phyloP scores from a whole-genome alignment of 2,797 vertebrate genomes.

The Heliangelus exortis region DNA sequence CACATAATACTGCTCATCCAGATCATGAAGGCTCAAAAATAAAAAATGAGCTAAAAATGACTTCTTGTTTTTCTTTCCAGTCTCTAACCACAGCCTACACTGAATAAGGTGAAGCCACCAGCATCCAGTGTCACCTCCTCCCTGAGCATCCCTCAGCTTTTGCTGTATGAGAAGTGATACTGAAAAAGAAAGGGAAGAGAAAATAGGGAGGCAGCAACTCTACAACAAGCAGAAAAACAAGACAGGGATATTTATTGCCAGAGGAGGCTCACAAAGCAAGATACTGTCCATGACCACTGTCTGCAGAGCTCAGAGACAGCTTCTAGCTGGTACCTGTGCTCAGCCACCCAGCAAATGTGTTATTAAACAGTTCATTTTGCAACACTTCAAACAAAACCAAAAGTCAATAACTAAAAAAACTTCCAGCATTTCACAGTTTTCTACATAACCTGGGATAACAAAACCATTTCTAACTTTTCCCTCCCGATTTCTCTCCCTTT shows the following conservation, averaged over 20 bases:
- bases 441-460: not conserved
- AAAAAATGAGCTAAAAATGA: not conserved
- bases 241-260: not conserved
- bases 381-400: not conserved
- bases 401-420: not conserved
- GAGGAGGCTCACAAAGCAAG: not conserved
- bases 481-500: not conserved
- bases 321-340: not conserved
- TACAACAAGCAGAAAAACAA: not conserved
- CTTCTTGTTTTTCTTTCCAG: not conserved
- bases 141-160: not conserved
- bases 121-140: not conserved
- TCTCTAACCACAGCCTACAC: not conserved
- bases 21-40: not conserved
- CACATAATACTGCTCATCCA: not conserved
- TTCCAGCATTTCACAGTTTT: not conserved
- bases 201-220: not conserved
- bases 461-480: not conserved
- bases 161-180: not conserved
- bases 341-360: not conserved
- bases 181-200: not conserved
- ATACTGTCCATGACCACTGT: not conserved
- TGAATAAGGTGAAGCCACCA: not conserved
- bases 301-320: not conserved
- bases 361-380: not conserved